Percentiles rank a stretch among this genome's conserved stretches.
phyloP scores from a whole-genome alignment of 2,888 invertebrate species.

The Colostygia pectinataria region DNA sequence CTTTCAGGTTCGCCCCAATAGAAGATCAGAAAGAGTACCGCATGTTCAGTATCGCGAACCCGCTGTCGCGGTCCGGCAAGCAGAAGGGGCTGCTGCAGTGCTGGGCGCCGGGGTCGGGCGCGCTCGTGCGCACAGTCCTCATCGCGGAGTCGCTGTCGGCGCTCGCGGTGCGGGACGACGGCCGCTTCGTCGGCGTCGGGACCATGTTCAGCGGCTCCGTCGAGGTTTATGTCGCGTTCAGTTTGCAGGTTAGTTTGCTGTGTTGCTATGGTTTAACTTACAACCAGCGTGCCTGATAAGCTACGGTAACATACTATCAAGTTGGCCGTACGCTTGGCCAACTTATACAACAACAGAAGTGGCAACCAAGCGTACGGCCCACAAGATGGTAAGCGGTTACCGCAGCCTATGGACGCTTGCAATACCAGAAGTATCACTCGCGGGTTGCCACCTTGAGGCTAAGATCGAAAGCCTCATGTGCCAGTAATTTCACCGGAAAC shows the following conservation, averaged over 20 bases:
- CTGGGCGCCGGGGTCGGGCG: constrained; percentile 86
- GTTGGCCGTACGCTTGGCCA: too few species aligned
- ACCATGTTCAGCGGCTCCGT: constrained; percentile 97
- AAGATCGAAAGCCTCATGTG: too few species aligned
- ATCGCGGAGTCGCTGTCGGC: constrained; percentile 91
- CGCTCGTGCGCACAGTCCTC: constrained; percentile 80
- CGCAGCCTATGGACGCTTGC: too few species aligned
- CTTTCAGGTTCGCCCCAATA: constrained; percentile 85
- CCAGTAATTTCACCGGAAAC: too few species aligned
- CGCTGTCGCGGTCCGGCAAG: constrained; percentile 87
- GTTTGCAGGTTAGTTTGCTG: constrained; percentile 88
- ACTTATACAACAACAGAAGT: too few species aligned
- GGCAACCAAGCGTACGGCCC: too few species aligned
- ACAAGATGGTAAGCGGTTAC: too few species aligned
- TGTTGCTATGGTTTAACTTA: too few species aligned
- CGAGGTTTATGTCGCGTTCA: constrained; percentile 94
- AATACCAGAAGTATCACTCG: too few species aligned
- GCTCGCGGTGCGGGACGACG: constrained; percentile 94
- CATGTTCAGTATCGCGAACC: constrained; percentile 92
- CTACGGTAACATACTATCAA: too few species aligned
- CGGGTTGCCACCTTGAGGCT: too few species aligned
- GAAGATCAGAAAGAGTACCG: constrained; percentile 87
- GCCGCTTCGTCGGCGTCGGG: constrained; percentile 95
- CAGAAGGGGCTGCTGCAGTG: constrained; percentile 89
- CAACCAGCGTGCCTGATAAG: too few species aligned